Percentiles rank a stretch among this genome's conserved stretches.
These are phyloP conservation scores for Physocephala rufipes DNA, from an alignment of 2,888 invertebrate species.

Conservation along the genomic window DNA sequence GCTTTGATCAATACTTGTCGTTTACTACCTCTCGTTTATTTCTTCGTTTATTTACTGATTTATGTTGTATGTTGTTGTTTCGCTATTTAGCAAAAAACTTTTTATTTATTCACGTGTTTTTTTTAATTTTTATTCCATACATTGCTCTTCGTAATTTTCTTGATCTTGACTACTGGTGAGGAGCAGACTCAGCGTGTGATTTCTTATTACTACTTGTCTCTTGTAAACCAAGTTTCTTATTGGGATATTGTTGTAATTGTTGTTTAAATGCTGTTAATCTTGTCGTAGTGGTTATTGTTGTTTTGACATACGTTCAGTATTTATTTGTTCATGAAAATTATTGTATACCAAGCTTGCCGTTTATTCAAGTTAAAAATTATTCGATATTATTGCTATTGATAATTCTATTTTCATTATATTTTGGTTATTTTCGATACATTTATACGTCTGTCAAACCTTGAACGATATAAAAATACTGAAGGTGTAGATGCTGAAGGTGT, in stretches of 20 bases:
- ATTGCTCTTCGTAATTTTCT: neutral
- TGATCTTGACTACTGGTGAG: slow-evolving; percentile 35
- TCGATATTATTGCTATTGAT: too few relatives aligned
- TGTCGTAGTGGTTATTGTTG: slow-evolving; percentile 12
- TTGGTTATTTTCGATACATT: too few relatives aligned
- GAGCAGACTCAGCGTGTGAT: slow-evolving; percentile 33
- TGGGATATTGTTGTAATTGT: neutral
- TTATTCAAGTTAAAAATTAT: too few relatives aligned
- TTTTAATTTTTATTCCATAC: neutral
- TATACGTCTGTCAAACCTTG: too few relatives aligned
- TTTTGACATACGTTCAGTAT: neutral
- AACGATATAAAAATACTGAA: too few relatives aligned
- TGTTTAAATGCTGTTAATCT: too few relatives aligned
- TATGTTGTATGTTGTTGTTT: neutral
- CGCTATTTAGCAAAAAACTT: slow-evolving; percentile 12
- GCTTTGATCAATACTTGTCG: neutral
- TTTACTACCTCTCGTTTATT: neutral
- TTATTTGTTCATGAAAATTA: neutral
- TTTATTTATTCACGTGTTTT: neutral
- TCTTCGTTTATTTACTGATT: neutral
- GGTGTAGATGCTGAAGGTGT: too few relatives aligned
- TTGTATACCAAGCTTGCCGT: neutral
- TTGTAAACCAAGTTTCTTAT: neutral
- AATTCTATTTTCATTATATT: too few relatives aligned
- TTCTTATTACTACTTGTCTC: slow-evolving; percentile 10